These are phyloP conservation scores for Urocyon cinereoargenteus DNA, from an alignment of 2,797 vertebrate species.

Conservation along the genomic window DNA sequence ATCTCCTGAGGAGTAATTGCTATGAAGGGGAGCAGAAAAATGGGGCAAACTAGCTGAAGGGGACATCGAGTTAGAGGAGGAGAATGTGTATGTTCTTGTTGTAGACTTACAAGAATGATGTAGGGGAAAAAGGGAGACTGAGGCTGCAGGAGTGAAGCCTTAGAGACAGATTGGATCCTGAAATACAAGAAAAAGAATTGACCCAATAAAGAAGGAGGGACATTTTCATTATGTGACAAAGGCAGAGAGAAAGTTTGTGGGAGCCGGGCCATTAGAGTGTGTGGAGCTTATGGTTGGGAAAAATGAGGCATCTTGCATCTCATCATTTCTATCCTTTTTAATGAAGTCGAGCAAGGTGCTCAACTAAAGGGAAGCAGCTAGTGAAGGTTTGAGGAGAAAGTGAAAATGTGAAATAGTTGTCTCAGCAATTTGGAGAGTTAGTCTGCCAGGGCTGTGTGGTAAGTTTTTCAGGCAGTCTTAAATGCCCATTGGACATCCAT, in stretches of 20 bases:
- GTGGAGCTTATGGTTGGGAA: background rate
- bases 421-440: background rate
- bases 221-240: background rate
- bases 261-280: background rate
- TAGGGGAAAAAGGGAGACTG: background rate
- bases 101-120: background rate
- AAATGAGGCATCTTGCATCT: slow-evolving; percentile 5
- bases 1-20: background rate
- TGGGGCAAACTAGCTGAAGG: background rate
- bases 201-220: background rate
- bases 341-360: slow-evolving; percentile 6
- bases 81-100: background rate
- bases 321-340: slow-evolving; percentile 17
- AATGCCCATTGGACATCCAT: background rate
- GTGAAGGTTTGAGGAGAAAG: slow-evolving; percentile 8
- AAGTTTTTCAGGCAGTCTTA: background rate
- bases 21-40: background rate
- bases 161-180: background rate
- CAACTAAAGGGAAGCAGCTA: slow-evolving; percentile 23
- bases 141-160: background rate
- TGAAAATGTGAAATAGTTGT: background rate
- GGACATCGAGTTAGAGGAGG: background rate
- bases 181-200: background rate
- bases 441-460: background rate
- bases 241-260: background rate